These are phyloP conservation scores for Danaus plexippus DNA, from an alignment of 1,140 invertebrate genomes.

Conservation along the genomic window DNA sequence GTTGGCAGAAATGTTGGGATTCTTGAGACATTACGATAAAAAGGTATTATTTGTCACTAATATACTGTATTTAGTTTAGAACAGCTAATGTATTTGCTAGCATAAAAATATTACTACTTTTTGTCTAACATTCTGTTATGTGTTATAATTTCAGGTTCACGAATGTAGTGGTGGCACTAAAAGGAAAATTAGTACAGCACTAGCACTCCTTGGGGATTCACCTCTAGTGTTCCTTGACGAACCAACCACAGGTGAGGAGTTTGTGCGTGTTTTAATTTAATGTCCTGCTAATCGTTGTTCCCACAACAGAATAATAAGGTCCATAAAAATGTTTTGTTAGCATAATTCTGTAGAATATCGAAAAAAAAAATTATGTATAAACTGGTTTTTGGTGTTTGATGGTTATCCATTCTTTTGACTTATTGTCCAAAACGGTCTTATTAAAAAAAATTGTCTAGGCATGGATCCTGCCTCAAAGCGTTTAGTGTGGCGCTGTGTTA, in stretches of 20 bases:
- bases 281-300: too few species aligned
- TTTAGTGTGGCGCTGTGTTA: constrained; percentile 78
- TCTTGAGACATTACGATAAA: constrained; percentile 71
- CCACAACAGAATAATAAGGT: too few species aligned
- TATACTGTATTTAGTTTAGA: not conserved
- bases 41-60: constrained; percentile 41
- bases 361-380: too few species aligned
- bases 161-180: constrained; percentile 94
- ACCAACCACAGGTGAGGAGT: constrained; percentile 74
- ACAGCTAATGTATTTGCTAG: not conserved
- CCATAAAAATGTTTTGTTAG: too few species aligned
- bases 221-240: constrained; percentile 91
- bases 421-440: not conserved
- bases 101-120: not conserved
- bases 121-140: not conserved
- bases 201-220: constrained; percentile 93
- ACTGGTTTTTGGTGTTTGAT: too few species aligned
- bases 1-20: constrained; percentile 62
- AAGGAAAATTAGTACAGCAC: constrained; percentile 93
- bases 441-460: constrained; percentile 55
- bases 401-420: not conserved
- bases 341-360: too few species aligned
- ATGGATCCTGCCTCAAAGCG: constrained; percentile 89
- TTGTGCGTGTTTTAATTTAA: too few species aligned
- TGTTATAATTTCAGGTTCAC: constrained; percentile 50